These are phyloP conservation scores for Gallinago jamesoni DNA, from an alignment of 2,113 vertebrate genomes.

Conservation along the genomic window DNA sequence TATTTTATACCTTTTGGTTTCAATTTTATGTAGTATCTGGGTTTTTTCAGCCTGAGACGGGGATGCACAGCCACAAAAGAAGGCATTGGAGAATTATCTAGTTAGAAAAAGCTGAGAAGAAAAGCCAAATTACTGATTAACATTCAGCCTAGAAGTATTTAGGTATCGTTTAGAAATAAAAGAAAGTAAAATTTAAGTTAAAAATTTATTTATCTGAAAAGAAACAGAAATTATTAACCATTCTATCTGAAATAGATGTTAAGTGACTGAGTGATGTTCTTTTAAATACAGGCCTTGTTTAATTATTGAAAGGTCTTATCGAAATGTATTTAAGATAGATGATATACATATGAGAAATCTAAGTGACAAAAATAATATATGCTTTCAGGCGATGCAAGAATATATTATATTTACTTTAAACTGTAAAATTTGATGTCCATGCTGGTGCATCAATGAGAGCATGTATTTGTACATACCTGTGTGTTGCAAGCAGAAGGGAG, in stretches of 20 bases:
- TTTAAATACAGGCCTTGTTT: not conserved
- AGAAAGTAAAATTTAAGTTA: not conserved
- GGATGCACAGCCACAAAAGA: not conserved
- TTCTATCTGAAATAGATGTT: not conserved
- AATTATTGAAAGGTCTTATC: not conserved
- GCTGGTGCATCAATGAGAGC: not conserved
- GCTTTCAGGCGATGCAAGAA: not conserved
- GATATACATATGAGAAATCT: not conserved
- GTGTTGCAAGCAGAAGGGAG: not conserved
- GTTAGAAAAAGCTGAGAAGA: not conserved
- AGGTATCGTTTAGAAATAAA: not conserved
- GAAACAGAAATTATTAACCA: not conserved
- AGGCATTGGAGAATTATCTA: not conserved
- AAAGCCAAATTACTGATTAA: not conserved
- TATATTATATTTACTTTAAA: not conserved
- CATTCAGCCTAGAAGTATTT: not conserved
- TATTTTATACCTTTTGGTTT: not conserved
- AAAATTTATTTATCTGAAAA: not conserved
- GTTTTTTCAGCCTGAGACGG: not conserved
- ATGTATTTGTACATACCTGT: rapidly evolving
- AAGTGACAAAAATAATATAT: not conserved
- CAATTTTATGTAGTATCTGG: not conserved
- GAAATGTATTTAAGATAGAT: not conserved
- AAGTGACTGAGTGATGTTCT: not conserved
- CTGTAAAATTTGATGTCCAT: not conserved